Percentiles rank a stretch among this genome's conserved stretches.
phyloP scores from a whole-genome alignment of 92 coral and sea anemone genomes.

The Desmophyllum pertusum region DNA sequence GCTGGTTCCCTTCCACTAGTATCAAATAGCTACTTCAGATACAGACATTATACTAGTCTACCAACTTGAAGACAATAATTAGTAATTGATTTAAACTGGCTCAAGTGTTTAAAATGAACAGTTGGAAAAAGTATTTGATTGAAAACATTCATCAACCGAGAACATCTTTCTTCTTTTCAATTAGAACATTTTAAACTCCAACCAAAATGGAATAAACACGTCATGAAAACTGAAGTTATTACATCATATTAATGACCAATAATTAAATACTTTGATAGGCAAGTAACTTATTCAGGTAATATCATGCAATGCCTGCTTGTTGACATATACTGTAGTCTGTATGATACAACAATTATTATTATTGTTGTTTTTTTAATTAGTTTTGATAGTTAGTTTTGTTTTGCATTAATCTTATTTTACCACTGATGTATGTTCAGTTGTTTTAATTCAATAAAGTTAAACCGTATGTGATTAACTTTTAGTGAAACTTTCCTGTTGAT shows the following conservation, averaged over 20 bases:
- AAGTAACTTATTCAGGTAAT: constrained; percentile 1
- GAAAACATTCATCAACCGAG: neutral
- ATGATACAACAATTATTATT: neutral
- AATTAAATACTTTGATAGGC: neutral
- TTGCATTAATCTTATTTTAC: neutral
- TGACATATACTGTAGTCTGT: neutral
- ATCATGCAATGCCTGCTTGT: neutral
- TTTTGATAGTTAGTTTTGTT: neutral
- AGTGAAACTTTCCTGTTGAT: neutral
- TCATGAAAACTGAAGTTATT: neutral
- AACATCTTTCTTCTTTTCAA: neutral
- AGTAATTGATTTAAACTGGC: no score
- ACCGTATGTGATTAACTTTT: neutral
- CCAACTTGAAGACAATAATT: no score
- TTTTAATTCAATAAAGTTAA: neutral
- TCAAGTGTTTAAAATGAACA: neutral
- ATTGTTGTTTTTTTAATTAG: neutral
- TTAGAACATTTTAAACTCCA: neutral
- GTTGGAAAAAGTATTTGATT: neutral
- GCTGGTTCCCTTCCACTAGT: neutral
- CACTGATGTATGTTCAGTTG: neutral
- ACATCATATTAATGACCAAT: neutral
- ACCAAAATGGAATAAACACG: no score
- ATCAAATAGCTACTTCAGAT: no score
- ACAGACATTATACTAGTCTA: no score